Evolutionary conservation across 2,888 invertebrate species (phyloP).

Genomic region (Mayetiola destructor): DNA sequence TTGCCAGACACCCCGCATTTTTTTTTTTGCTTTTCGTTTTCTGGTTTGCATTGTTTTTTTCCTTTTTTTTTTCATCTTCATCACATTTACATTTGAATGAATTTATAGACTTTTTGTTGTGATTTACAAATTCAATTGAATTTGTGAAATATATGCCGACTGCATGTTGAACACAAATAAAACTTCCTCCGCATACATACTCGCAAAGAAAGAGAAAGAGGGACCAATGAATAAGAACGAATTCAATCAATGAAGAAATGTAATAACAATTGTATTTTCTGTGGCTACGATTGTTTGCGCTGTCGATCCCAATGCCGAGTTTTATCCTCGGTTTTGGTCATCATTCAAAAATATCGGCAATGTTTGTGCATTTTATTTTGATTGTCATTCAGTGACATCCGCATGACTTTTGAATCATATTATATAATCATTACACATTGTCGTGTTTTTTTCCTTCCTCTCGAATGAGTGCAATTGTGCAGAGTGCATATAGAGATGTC

Average conservation of each 20-base stretch:
- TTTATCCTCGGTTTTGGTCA: not conserved
- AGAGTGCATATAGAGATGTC: conserved; percentile 17
- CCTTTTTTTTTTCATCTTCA: not conserved
- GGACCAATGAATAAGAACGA: no score
- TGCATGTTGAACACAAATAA: not conserved
- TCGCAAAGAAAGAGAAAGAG: no score
- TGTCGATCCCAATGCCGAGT: not conserved
- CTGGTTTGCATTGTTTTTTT: not conserved
- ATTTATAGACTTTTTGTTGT: conserved; percentile 13
- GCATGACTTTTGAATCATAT: not conserved
- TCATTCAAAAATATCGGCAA: conserved; percentile 3
- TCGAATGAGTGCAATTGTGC: no score
- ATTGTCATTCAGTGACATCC: not conserved
- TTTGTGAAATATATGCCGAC: conserved; percentile 6
- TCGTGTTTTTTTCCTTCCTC: no score
- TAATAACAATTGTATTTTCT: no score
- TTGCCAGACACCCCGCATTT: conserved; percentile 11
- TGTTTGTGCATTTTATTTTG: not conserved
- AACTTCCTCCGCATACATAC: no score
- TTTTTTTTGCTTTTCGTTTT: no score
- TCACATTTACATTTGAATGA: not conserved
- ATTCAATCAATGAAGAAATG: no score
- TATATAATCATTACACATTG: conserved; percentile 13
- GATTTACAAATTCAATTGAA: conserved; percentile 16
- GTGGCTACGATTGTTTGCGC: no score